These are phyloP conservation scores for Gobio gobio DNA, from an alignment of 2,113 vertebrate genomes.

Conservation along the genomic window DNA sequence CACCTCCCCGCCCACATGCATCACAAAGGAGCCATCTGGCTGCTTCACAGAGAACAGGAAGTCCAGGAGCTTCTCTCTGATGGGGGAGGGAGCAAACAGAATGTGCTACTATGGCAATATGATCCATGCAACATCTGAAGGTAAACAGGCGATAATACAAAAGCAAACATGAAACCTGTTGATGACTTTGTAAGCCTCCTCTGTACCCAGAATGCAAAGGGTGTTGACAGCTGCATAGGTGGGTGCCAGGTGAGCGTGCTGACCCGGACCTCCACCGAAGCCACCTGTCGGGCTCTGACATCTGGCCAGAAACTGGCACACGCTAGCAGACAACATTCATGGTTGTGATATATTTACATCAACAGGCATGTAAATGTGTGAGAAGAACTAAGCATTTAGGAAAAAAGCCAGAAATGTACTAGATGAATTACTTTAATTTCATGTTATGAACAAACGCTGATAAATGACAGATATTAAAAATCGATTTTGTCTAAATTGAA, in stretches of 20 bases:
- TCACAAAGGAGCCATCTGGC: constrained; percentile 92
- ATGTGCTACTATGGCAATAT: constrained; percentile 23
- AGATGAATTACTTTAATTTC: not conserved
- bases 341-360: not conserved
- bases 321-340: constrained; percentile 66
- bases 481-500: not conserved
- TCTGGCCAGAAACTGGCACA: constrained; percentile 89
- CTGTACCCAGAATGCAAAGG: constrained; percentile 93
- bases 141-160: not conserved
- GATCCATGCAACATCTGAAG: not conserved
- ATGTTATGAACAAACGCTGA: not conserved
- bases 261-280: constrained; percentile 90
- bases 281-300: constrained; percentile 91
- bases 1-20: constrained; percentile 94
- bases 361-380: not conserved
- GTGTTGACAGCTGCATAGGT: constrained; percentile 94
- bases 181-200: constrained; percentile 89
- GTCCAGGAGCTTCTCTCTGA: constrained; percentile 91
- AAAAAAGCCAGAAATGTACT: not conserved
- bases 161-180: constrained; percentile 80
- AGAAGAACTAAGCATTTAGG: not conserved
- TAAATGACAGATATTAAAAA: not conserved
- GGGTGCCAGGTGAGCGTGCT: constrained; percentile 93
- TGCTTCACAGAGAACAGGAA: constrained; percentile 91
- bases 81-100: constrained; percentile 33